Base-by-base conservation (phyloP, 2,113 vertebrate species). In the Gila orcuttii region DNA sequence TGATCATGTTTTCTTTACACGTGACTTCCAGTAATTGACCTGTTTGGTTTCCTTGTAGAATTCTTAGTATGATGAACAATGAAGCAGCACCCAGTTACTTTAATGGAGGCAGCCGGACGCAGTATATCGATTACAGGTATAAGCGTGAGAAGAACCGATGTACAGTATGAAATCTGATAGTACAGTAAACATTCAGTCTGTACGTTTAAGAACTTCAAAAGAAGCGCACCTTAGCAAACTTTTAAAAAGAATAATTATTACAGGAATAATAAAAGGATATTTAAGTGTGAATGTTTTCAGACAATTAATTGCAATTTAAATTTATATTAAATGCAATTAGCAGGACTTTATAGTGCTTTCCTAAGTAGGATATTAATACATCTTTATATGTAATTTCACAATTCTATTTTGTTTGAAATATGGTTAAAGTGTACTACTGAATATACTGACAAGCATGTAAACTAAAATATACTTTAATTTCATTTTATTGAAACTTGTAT, bases 41-140 rank as follows among this genome's bases (percentile, higher is more conserved):
- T 39, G 17, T 80, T 50, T 69, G 19, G 15, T 74, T 31, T 57
- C 21, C 47, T 76, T 39, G 0, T 7, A 95, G 94, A 87, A 92
- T 94, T 69, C 92, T 95, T n/a, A 95, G 94, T 42, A 95, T 96
- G 94, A 95, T 96, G 94, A 94, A 96, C 90, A 96, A 96, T 0
- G 94, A 94, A 77, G 94, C 95, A 28, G 94, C 94, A 0, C 94
- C 94, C 0, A 95, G 95, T 85, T 96, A 96, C 64, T 96, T 96
- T 81, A 95, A 95, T 0, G 95, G 94, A 85, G 94, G 94, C 28
- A 95, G 91, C 90, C 88, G 95, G 59, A 91, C 81, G 0, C 94
- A 96, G 81, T 92, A 95, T 68, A 86, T 87, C 2, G 95, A 95
- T 86, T 96, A 96, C 88, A 95, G 95, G 95, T 95, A 28, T 28